Evolutionary conservation across 2,113 vertebrate genomes (phyloP), one percentile per base, ranked within the genome.

Genomic region (Hystrix brachyura): DNA sequence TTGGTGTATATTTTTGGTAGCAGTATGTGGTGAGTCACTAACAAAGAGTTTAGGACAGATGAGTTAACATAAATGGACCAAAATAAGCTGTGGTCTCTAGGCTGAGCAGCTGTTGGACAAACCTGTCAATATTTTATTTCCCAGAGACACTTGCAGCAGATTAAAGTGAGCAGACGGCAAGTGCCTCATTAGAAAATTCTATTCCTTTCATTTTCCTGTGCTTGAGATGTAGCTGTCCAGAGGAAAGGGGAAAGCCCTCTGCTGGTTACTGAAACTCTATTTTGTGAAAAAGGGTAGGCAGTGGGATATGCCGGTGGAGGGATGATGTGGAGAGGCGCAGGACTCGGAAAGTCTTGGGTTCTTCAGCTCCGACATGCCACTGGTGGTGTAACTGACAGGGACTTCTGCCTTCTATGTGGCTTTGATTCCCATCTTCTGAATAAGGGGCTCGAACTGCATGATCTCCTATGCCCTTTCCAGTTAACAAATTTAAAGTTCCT

Each of bases 81-180:
- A 64, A 98, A 95, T 98, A 98, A 98, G 92, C 98, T 97, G 96
- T 96, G 97, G 98, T 98, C 97, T 96, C 97, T 98, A 92, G 67
- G 97, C 87, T 98, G 98, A 98, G 93, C 94, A 96, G 95, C 96
- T 98, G 96, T 97, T 96, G 97, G 97, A 97, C 94, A 90, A 97
- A 97, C 98, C 82, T 98, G 98, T 96, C 97, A 98, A 90, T 98
- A 96, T 98, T 98, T 98, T 98, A 87, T 97, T 98, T 98, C 97
- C 98, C 97, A 96, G 96, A 96, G 91, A 95, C 62, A 97, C 93
- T 98, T 94, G 95, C 92, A 97, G 92, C 79, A 93, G 96, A 94
- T 98, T 97, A 95, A 96, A 97, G 92, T 97, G 96, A 98, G 51
- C 93, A 97, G 89, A 94, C 76, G 9, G 94, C 89, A 93, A 83